Conservation (phyloP, 2,113 vertebrate species). For the Ctenomys sociabilis region DNA sequence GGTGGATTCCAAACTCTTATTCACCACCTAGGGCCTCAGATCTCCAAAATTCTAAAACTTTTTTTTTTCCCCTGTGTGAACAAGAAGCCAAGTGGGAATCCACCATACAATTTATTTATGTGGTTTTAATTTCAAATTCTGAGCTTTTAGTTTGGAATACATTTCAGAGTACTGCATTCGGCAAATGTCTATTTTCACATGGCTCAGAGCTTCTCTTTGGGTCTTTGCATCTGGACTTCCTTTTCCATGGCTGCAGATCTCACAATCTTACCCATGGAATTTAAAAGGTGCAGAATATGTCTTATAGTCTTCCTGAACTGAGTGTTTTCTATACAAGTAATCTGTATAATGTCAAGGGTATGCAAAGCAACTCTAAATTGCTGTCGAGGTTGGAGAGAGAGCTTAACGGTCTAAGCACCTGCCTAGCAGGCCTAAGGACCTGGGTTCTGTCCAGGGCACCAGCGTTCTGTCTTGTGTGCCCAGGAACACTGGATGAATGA, state of each 20-base stretch:
- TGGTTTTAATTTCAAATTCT: neutral
- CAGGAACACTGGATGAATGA: too few relatives aligned
- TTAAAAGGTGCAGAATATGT: neutral
- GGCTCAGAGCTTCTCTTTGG: neutral
- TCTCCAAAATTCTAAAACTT: neutral
- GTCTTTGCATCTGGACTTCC: neutral
- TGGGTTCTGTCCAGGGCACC: too few relatives aligned
- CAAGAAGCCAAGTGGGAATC: neutral
- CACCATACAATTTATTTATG: neutral
- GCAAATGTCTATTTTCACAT: neutral
- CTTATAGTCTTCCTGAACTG: neutral
- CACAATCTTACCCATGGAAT: neutral
- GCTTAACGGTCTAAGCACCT: too few relatives aligned
- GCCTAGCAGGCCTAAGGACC: too few relatives aligned
- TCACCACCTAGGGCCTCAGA: neutral
- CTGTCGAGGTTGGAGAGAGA: too few relatives aligned
- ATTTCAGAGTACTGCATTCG: neutral
- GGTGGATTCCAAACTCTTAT: neutral
- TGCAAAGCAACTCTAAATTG: neutral
- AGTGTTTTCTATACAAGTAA: neutral
- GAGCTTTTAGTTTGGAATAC: neutral
- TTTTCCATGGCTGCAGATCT: neutral
- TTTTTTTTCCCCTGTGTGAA: neutral
- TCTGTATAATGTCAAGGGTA: neutral
- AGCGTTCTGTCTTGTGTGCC: too few relatives aligned